phyloP scores from a whole-genome alignment of 2,113 vertebrate species.

The Amphiprion ocellaris region DNA sequence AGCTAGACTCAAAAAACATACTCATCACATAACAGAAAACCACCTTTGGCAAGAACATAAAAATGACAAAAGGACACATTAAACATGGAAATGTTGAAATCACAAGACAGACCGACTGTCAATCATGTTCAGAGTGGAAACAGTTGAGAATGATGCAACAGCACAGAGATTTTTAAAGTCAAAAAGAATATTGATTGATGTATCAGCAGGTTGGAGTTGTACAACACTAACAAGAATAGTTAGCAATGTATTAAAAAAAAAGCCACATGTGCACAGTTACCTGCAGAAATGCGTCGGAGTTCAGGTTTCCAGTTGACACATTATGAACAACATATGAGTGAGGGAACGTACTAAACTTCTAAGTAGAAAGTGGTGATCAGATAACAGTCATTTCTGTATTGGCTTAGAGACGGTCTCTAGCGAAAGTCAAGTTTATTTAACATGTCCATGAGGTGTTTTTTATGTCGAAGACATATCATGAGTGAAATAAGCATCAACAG shows the following conservation, averaged over 20 bases:
- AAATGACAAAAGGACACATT: not conserved
- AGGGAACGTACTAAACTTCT: not conserved
- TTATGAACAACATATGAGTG: not conserved
- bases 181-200: not conserved
- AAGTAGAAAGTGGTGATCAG: not conserved
- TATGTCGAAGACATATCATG: too few species aligned
- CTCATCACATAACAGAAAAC: not conserved
- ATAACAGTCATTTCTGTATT: too few species aligned
- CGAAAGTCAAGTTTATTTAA: too few species aligned
- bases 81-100: not conserved
- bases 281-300: too few species aligned
- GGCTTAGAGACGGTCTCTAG: too few species aligned
- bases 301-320: not conserved
- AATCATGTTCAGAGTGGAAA: not conserved
- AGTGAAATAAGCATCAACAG: too few species aligned
- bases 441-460: too few species aligned
- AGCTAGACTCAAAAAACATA: not conserved
- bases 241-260: too few species aligned
- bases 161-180: not conserved
- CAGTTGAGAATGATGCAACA: not conserved
- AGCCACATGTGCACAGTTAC: too few species aligned
- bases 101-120: not conserved
- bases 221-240: too few species aligned
- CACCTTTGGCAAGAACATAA: conserved; percentile 31
- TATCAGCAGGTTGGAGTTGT: not conserved